A percentile compares a stretch with the other conserved stretches of the same genome.
These are phyloP conservation scores for Noctua fimbriata DNA, from an alignment of 2,888 invertebrate species.

Conservation along the genomic window DNA sequence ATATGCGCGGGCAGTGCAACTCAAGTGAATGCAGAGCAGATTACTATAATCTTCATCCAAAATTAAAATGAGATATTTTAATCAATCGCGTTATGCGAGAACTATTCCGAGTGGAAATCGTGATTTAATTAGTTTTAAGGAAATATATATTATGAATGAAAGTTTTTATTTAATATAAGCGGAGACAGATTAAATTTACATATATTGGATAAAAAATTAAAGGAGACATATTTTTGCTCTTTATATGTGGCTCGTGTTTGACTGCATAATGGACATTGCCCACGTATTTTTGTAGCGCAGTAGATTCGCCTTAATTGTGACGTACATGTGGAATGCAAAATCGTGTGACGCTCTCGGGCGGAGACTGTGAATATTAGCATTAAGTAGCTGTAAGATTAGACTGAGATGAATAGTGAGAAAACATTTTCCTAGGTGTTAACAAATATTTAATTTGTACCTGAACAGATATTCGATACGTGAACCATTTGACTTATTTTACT, in stretches of 20 bases:
- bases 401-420: slow-evolving; percentile 85
- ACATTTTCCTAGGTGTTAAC: slow-evolving; percentile 71
- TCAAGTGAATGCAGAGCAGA: slow-evolving; percentile 72
- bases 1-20: slow-evolving; percentile 72
- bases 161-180: slow-evolving; percentile 81
- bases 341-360: slow-evolving; percentile 82
- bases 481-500: slow-evolving; percentile 23
- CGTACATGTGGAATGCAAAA: slow-evolving; percentile 77
- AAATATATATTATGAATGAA: slow-evolving; percentile 78
- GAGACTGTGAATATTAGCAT: slow-evolving; percentile 87
- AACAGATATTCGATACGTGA: slow-evolving; percentile 8
- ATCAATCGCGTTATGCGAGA: slow-evolving; percentile 71
- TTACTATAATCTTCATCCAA: slow-evolving; percentile 49
- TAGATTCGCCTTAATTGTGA: slow-evolving; percentile 86
- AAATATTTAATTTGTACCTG: slow-evolving; percentile 37
- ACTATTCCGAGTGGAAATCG: slow-evolving; percentile 81
- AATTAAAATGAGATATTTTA: slow-evolving; percentile 64
- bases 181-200: slow-evolving; percentile 80
- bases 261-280: slow-evolving; percentile 89
- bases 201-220: slow-evolving; percentile 81
- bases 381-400: slow-evolving; percentile 81
- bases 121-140: slow-evolving; percentile 76
- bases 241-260: slow-evolving; percentile 86
- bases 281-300: slow-evolving; percentile 90
- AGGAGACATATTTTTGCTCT: slow-evolving; percentile 90